Evolutionary conservation across 2,113 vertebrate species (phyloP).

Genomic region (Larimichthys crocea): DNA sequence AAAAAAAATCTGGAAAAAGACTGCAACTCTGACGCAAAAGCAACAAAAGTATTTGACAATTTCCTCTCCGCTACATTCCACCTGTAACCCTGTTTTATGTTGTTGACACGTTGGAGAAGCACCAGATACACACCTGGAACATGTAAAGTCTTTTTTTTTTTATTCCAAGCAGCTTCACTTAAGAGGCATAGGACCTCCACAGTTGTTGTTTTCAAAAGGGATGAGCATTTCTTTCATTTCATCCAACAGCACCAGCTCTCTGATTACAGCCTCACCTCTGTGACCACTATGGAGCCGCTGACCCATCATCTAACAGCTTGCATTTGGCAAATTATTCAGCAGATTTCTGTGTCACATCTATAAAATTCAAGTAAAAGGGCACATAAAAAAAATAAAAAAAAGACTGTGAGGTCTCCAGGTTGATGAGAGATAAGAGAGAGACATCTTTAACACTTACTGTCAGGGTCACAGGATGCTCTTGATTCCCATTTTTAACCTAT

Average conservation of each 20-base stretch:
- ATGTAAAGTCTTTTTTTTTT: conserved; percentile 3
- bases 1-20: conserved; percentile 15
- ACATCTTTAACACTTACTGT: neutral
- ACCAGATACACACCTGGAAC: conserved; percentile 9
- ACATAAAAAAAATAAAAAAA: neutral
- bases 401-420: neutral
- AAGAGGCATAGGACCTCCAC: neutral
- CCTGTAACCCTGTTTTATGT: conserved; percentile 1
- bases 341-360: neutral
- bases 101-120: neutral
- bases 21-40: neutral
- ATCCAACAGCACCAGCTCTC: neutral
- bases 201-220: neutral
- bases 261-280: neutral
- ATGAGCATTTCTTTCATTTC: conserved; percentile 20
- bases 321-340: conserved; percentile 26
- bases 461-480: neutral
- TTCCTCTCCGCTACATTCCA: conserved; percentile 51
- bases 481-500: neutral
- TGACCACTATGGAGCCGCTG: conserved; percentile 17
- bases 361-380: conserved; percentile 1
- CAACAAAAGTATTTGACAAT: conserved; percentile 47
- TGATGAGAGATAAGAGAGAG: neutral
- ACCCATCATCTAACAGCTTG: conserved; percentile 6
- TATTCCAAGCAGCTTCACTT: neutral